These are phyloP conservation scores for Heliornis fulica DNA, from an alignment of 2,113 vertebrate species.

Conservation along the genomic window DNA sequence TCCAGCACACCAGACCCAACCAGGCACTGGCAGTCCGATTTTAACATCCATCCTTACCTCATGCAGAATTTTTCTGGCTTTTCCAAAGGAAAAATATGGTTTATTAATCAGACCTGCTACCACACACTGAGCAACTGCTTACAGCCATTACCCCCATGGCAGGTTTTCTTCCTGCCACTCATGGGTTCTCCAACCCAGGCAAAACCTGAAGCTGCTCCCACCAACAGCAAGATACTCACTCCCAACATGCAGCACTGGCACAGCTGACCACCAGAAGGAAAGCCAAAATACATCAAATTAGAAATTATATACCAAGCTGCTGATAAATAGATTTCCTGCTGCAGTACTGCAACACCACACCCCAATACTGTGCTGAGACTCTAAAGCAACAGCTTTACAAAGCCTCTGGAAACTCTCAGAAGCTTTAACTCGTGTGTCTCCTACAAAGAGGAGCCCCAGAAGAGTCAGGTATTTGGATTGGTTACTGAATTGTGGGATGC, in stretches of 20 bases:
- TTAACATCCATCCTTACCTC: neutral
- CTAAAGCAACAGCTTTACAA: neutral
- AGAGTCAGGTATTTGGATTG: neutral
- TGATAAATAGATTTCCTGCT: neutral
- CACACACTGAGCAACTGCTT: neutral
- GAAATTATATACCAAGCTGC: neutral
- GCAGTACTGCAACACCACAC: neutral
- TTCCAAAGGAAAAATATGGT: neutral
- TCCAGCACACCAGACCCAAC: neutral
- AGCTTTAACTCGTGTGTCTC: neutral
- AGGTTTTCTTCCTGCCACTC: neutral
- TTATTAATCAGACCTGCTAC: neutral
- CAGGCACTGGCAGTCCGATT: fast-evolving
- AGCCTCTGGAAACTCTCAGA: neutral
- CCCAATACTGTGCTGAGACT: neutral
- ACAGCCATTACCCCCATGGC: fast-evolving
- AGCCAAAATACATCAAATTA: neutral
- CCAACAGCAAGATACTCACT: neutral
- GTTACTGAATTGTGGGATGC: neutral
- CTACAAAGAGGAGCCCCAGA: neutral
- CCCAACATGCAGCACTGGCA: neutral
- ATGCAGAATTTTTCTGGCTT: neutral
- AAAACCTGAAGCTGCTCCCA: neutral
- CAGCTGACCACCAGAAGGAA: neutral
- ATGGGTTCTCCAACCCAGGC: neutral